These are phyloP conservation scores for Aquatica leii DNA, from an alignment of 2,888 invertebrate genomes.

Conservation along the genomic window DNA sequence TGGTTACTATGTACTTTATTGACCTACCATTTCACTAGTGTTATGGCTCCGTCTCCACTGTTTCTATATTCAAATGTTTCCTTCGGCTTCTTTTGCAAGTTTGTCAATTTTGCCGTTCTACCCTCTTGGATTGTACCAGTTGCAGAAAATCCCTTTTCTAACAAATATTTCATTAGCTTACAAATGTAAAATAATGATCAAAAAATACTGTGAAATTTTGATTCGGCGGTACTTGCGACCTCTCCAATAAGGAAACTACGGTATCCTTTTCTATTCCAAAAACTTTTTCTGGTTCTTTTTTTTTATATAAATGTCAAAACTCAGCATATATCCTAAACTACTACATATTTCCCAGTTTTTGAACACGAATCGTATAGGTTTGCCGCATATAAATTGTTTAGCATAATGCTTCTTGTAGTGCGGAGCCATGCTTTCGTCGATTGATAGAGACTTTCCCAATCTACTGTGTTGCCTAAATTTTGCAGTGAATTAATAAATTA, in stretches of 20 bases:
- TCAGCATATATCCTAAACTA: background rate
- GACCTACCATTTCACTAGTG: background rate
- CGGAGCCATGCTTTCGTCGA: no score
- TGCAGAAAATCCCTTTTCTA: no score
- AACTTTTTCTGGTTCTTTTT: background rate
- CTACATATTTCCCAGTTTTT: background rate
- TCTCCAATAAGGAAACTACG: background rate
- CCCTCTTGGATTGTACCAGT: no score
- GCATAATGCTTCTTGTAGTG: no score
- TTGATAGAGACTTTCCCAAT: no score
- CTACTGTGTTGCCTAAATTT: no score
- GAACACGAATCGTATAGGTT: background rate
- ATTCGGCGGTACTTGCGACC: background rate
- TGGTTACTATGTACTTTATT: background rate
- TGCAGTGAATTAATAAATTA: no score
- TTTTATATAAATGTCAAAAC: no score
- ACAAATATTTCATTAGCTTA: background rate
- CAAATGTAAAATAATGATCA: constrained; percentile 9
- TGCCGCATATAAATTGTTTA: no score
- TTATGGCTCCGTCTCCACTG: no score
- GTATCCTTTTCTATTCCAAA: background rate
- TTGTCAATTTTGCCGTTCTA: background rate
- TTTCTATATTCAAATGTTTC: no score
- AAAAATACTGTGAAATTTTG: constrained; percentile 4
- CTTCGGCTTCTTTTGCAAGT: background rate